Evolutionary conservation across 2,113 vertebrate species (phyloP).

Genomic region (Pseudorhombus dupliciocellatus): DNA sequence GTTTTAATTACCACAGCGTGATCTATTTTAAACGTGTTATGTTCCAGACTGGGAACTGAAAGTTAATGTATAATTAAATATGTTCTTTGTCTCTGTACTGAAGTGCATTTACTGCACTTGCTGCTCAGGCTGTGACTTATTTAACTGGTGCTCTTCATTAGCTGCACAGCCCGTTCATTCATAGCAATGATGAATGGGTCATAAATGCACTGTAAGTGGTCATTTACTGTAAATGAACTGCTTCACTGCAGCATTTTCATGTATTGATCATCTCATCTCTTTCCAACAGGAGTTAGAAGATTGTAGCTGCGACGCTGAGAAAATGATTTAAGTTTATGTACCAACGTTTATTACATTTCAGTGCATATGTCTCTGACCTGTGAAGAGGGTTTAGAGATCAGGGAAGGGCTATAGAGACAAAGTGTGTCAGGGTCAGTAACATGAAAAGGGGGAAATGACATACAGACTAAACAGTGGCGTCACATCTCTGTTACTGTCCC

Average conservation of each 20-base stretch:
- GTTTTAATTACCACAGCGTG: too few relatives aligned
- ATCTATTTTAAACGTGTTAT: too few relatives aligned
- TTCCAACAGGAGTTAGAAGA: neutral
- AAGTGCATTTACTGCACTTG: neutral
- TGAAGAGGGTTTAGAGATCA: too few relatives aligned
- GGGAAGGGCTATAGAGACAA: neutral
- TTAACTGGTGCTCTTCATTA: neutral
- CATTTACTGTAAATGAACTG: neutral
- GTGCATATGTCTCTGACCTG: neutral
- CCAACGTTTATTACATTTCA: neutral
- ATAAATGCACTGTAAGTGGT: neutral
- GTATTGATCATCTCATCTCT: neutral
- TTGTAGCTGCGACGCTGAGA: neutral
- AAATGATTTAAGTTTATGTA: neutral
- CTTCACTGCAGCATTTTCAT: neutral
- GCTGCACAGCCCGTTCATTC: neutral
- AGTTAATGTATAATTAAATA: neutral
- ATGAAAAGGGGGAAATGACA: too few relatives aligned
- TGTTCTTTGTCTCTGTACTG: neutral
- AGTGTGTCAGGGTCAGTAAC: neutral
- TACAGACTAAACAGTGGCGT: neutral
- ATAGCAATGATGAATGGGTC: neutral
- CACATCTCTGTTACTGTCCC: neutral
- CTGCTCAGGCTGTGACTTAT: neutral
- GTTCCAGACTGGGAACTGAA: neutral